Conservation (phyloP, 2,113 vertebrate species). For the Menura novaehollandiae region DNA sequence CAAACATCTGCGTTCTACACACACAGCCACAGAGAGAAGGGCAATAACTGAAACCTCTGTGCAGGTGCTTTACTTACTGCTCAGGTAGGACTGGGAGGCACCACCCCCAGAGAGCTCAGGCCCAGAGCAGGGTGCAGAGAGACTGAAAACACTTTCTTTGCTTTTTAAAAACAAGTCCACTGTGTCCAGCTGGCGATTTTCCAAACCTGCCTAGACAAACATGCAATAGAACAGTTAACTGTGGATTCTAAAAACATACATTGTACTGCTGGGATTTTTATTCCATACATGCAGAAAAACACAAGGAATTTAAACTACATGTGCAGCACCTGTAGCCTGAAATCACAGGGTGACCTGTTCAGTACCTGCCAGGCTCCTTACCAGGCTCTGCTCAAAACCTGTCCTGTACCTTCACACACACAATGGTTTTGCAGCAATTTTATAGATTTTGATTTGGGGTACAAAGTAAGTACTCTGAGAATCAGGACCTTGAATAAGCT, state of each 20-base stretch:
- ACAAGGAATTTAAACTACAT: not conserved
- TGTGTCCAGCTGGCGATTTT: conserved; percentile 93
- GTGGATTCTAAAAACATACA: not conserved
- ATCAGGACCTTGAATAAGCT: not conserved
- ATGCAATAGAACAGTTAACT: not conserved
- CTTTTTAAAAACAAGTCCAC: conserved; percentile 96
- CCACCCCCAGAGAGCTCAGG: conserved; percentile 34
- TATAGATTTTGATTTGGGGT: not conserved
- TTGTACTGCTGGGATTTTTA: not conserved
- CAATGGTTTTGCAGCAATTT: not conserved
- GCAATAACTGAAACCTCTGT: accelerated
- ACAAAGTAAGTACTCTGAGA: not conserved
- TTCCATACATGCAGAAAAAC: not conserved
- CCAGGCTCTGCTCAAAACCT: not conserved
- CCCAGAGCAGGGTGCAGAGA: conserved; percentile 34
- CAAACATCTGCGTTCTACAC: not conserved
- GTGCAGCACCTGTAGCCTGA: not conserved
- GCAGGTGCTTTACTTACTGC: conserved; percentile 67
- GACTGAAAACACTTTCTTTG: conserved; percentile 84
- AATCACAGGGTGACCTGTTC: not conserved
- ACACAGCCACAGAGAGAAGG: accelerated
- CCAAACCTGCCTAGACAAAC: conserved; percentile 84
- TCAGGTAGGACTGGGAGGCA: conserved; percentile 65
- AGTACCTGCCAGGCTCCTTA: not conserved
- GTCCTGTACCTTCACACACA: not conserved